A percentile compares a stretch with the other conserved stretches of the same genome.
These are phyloP conservation scores for Rhodophaea formosa DNA, from an alignment of 2,888 invertebrate species.

Conservation along the genomic window DNA sequence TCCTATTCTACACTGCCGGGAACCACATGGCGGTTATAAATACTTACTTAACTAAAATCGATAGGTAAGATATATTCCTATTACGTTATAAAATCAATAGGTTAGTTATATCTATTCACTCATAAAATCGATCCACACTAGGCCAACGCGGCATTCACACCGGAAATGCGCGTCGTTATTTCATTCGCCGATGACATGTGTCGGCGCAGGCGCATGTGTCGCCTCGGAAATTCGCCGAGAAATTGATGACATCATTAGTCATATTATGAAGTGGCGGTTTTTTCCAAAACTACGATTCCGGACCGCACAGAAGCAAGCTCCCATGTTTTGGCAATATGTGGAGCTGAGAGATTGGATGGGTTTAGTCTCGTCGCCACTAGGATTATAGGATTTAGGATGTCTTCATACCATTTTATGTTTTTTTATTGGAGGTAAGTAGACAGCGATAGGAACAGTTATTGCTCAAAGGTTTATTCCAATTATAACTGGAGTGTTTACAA, in stretches of 20 bases:
- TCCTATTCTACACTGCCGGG: no score
- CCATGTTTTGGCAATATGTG: conserved; percentile 14
- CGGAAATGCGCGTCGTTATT: conserved; percentile 67
- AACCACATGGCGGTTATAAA: no score
- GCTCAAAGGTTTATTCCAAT: no score
- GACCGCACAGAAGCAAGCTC: conserved; percentile 58
- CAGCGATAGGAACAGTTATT: no score
- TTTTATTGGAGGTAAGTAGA: no score
- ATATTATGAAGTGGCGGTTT: conserved; percentile 49
- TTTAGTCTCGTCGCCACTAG: conserved; percentile 1
- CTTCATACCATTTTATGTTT: no score
- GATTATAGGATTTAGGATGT: neutral
- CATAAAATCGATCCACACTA: conserved; percentile 30
- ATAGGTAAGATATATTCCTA: no score
- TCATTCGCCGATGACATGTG: conserved; percentile 65
- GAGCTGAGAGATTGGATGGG: neutral
- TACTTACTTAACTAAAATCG: no score
- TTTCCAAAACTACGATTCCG: conserved; percentile 35
- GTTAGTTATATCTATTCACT: no score
- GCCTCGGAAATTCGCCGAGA: conserved; percentile 54
- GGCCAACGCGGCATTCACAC: conserved; percentile 40
- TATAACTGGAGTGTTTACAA: no score
- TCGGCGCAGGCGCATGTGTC: conserved; percentile 57
- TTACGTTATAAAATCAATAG: no score
- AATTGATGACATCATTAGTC: conserved; percentile 76